Evolutionary conservation across 2,888 invertebrate species (phyloP), one percentile per base, ranked within the genome.

Genomic region (Lagria hirta): DNA sequence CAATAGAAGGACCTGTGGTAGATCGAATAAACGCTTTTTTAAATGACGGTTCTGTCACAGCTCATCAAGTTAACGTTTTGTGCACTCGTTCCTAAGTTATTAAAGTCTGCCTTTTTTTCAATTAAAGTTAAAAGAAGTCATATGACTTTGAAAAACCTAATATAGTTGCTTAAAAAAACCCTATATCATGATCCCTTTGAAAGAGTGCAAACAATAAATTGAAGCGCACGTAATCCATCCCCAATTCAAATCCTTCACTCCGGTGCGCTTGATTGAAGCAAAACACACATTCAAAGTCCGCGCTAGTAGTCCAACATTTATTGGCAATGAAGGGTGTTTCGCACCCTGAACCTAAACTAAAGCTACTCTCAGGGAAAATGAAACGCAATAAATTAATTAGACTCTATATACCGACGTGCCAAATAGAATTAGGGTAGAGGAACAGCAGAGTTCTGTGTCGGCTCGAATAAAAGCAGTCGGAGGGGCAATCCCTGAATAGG

Each of bases 301-400:
- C 26, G 41, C 48, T 48, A 38, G 37, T 44, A 38, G 37, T 44
- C 32, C 30, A 43, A 41, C 50, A 38, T 52, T 54, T 52, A 52
- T 54, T 49, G 50, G 45, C 35, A 48, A 44, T 20, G 38, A 28
- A 24, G 43, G 50, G 50, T 32, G 46, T 38, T 52, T 47, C 43
- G 38, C 49, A 34, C 47, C 40, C 49, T 23, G 35, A 35, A 15
- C 43, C 40, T 30, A 36, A 48, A 50, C 50, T 48, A 49, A 51
- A 48, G 43, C 48, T 49, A 52, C 52, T 54, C 53, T 56, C 44
- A 54, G 55, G 49, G 60, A 60, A 66, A 65, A 66, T 64, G 66
- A 65, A 65, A 65, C 61, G 64, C 63, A 61, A 65, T 66, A 66
- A 66, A 66, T 66, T 66, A 65, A 66, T 66, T 66, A 66, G 62